Conservation (phyloP, 2,797 vertebrate species). For the Brachymystax lenok region DNA sequence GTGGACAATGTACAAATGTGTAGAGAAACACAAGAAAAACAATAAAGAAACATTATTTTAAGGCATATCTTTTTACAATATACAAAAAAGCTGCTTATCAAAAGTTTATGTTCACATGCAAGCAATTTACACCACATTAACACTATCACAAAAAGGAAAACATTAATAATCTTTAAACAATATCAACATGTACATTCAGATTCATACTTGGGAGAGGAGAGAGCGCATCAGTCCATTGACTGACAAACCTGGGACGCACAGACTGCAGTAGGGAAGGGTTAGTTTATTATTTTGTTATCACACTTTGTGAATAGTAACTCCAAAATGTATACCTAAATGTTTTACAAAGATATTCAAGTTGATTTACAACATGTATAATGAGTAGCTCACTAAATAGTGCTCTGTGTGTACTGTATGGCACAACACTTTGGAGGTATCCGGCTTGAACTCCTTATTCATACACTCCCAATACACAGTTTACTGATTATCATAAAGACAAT, state of each 20-base stretch:
- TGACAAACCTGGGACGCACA: constrained; percentile 43
- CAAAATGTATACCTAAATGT: not conserved
- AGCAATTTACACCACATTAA: constrained; percentile 78
- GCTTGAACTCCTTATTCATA: not conserved
- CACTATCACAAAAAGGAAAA: constrained; percentile 71
- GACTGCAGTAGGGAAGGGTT: constrained; percentile 45
- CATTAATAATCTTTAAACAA: constrained; percentile 83
- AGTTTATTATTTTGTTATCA: constrained; percentile 31
- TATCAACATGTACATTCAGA: constrained; percentile 80
- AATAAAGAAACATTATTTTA: constrained; percentile 43
- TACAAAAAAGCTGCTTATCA: constrained; percentile 86
- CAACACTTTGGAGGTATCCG: not conserved
- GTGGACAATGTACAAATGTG: constrained; percentile 66
- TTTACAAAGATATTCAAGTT: constrained; percentile 4
- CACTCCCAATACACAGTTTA: not conserved
- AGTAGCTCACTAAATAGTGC: not conserved
- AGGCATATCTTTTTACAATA: constrained; percentile 60
- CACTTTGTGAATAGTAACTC: constrained; percentile 26
- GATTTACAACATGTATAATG: not conserved
- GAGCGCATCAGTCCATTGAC: constrained; percentile 58
- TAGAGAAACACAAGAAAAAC: constrained; percentile 47
- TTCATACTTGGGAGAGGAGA: constrained; percentile 64
- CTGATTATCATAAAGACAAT: constrained; percentile 5
- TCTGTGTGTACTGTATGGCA: not conserved
- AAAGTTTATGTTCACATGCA: constrained; percentile 82